Evolutionary conservation across 37 sponge, comb jelly and placozoan genomes (phyloP).

Genomic region (Trichoplax adhaerens): DNA sequence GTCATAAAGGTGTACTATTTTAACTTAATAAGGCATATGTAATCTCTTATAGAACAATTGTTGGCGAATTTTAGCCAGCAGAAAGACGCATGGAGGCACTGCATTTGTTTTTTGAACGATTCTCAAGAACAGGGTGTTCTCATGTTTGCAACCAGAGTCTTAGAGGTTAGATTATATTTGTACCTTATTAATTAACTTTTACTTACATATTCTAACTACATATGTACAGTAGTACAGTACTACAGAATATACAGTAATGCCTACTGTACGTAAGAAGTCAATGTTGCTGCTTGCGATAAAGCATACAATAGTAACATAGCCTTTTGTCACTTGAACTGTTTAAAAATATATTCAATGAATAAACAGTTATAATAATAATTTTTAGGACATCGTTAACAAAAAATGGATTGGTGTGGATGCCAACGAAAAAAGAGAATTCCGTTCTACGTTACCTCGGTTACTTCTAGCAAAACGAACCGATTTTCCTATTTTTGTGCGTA

Average conservation of each 20-base stretch:
- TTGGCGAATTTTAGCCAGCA: slow-evolving; percentile 15
- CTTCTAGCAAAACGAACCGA: too few relatives aligned
- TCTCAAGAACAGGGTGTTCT: slow-evolving; percentile 40
- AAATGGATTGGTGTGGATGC: slow-evolving; percentile 26
- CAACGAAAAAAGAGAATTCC: background rate
- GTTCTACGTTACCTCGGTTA: too few relatives aligned
- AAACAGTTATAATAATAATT: background rate
- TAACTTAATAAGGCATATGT: too few relatives aligned
- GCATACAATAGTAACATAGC: too few relatives aligned
- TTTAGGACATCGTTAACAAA: slow-evolving; percentile 27
- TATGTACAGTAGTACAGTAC: background rate
- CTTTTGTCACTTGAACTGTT: too few relatives aligned
- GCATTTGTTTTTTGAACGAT: slow-evolving; percentile 46
- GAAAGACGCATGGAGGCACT: slow-evolving; percentile 38
- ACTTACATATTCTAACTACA: background rate
- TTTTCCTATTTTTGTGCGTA: slow-evolving; percentile 35
- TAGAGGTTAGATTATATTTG: slow-evolving; percentile 29
- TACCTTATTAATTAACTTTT: background rate
- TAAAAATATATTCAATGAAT: background rate
- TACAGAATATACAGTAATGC: too few relatives aligned
- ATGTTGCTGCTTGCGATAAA: too few relatives aligned
- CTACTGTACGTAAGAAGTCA: too few relatives aligned
- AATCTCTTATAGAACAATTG: background rate
- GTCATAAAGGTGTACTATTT: too few relatives aligned
- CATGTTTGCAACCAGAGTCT: slow-evolving; percentile 60